Evolutionary conservation across 2,113 vertebrate species (phyloP), one percentile per base, ranked within the genome.

Genomic region (Sarotherodon lohbergeri): DNA sequence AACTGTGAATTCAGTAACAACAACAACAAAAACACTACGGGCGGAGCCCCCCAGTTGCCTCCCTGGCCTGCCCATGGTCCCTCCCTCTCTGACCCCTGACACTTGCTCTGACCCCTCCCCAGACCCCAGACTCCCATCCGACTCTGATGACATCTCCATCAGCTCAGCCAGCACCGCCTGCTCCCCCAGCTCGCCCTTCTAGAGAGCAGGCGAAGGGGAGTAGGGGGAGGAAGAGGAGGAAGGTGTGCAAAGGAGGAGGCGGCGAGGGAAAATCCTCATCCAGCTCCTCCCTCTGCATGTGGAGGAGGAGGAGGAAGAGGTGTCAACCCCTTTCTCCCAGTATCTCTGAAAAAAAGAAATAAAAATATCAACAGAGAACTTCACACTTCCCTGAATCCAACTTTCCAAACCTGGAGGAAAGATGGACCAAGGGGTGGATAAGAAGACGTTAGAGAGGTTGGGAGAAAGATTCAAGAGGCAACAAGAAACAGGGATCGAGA

Each of bases 101-200:
- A 52, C 90, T 46, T 82, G 73, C 86, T 80, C 84, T 13, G 85
- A 91, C 80, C 83, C 87, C 56, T 91, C 82, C 81, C 92, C 57
- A 3, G 86, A 57, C 89, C 83, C 81, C 84, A 66, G 84, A 76
- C 92, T 88, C 80, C 87, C 83, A 24, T 90, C 87, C 5, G 95
- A 95, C 89, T 93, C 96, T 82, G 94, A 95, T 81, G 94, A 96
- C 93, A 90, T 95, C 94, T 96, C 95, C 90, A 91, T 95, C 93
- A 88, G 93, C 93, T 95, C 94, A 59, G 92, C 88, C 50, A 93
- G 93, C 84, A 93, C 85, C 13, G n/a, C 85, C 86, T 84, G 41
- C 93, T 95, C 94, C 85, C 94, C 94, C 82, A 84, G 13, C 93
- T 94, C 94, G 8, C 93, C 93, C 85, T 93, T 95, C 91, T 94